Evolutionary conservation across 2,113 vertebrate species (phyloP), one percentile per base, ranked within the genome.

Genomic region (Syrmaticus mikado): DNA sequence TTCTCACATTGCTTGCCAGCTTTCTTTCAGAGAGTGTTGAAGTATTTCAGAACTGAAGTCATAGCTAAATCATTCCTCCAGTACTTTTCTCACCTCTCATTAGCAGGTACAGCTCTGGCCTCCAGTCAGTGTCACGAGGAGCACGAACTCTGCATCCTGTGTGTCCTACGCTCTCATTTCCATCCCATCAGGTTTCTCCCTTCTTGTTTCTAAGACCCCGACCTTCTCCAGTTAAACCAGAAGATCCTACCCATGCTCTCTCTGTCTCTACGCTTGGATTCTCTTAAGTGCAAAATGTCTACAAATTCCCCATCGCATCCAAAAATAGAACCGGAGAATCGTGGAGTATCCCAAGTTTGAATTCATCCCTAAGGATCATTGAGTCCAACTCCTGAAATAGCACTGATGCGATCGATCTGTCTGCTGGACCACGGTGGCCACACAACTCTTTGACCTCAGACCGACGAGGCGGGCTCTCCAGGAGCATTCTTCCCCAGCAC

Each of bases 241-340:
- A 50, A 60, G 62, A 46, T 9, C 28, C 52, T 24, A 6, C 46
- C 16, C 0, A 1, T 77, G 68, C 3, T n/a, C 25, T 24, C 46
- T 8, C 55, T 71, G 0, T 4, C 34, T 18, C 22, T 65, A 22
- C 36, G 3, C 10, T 61, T 43, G 2, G 21, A 12, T 68, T 64
- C 28, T 67, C 43, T 45, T 50, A 6, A 8, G 25, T 3, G 7
- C 6, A 21, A 3, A 2, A 1, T 8, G 4, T 7, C 52, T 65
- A 36, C 40, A 87, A 48, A 57, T 22, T 52, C 34, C 7, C 5
- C 10, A 2, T 52, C 21, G 1, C 0, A 2, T 28, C 18, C 15
- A 16, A 38, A 45, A 34, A 16, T 15, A 30, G 52, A 30, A 53
- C 16, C 15, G 5, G 52, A 53, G 27, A 28, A 53, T 30, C 52